Evolutionary conservation across 2,113 vertebrate species (phyloP).

Genomic region (Sakesphorus luctuosus): DNA sequence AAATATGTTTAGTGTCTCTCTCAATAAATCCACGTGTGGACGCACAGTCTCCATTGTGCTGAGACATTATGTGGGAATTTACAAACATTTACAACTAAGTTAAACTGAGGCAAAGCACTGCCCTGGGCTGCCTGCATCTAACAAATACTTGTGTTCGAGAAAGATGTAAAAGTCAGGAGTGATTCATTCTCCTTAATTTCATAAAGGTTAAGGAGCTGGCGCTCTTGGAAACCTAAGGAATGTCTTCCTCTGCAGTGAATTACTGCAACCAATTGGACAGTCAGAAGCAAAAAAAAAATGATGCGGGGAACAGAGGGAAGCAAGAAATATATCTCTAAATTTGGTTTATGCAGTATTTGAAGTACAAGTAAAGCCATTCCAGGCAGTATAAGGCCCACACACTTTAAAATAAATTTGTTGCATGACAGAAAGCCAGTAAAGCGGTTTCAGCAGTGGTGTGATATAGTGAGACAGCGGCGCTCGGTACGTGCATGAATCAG

Average conservation of each 20-base stretch:
- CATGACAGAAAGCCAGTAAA: slow-evolving; percentile 60
- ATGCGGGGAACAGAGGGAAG: neutral
- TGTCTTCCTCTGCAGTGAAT: slow-evolving; percentile 42
- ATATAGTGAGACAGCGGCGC: neutral
- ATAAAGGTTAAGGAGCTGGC: slow-evolving; percentile 48
- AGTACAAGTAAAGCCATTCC: slow-evolving; percentile 39
- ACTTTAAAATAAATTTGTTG: slow-evolving; percentile 71
- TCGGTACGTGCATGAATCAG: slow-evolving; percentile 29
- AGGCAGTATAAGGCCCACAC: slow-evolving; percentile 40
- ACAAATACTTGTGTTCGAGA: neutral
- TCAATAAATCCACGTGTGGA: slow-evolving; percentile 31
- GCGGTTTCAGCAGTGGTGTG: neutral
- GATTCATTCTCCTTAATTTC: slow-evolving; percentile 65
- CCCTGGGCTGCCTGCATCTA: slow-evolving; percentile 14
- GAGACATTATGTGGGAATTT: slow-evolving; percentile 14
- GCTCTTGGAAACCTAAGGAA: slow-evolving; percentile 11
- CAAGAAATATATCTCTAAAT: slow-evolving; percentile 60
- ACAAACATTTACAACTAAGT: slow-evolving; percentile 54
- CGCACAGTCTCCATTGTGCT: neutral
- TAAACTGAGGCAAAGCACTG: slow-evolving; percentile 32
- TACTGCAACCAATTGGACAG: slow-evolving; percentile 51
- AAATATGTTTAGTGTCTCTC: slow-evolving; percentile 59
- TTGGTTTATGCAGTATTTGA: slow-evolving; percentile 67
- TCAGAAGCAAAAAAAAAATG: slow-evolving; percentile 9
- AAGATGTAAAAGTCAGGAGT: slow-evolving; percentile 33